Conservation (phyloP, 2,888 invertebrate species). For the Epirrita christyi region DNA sequence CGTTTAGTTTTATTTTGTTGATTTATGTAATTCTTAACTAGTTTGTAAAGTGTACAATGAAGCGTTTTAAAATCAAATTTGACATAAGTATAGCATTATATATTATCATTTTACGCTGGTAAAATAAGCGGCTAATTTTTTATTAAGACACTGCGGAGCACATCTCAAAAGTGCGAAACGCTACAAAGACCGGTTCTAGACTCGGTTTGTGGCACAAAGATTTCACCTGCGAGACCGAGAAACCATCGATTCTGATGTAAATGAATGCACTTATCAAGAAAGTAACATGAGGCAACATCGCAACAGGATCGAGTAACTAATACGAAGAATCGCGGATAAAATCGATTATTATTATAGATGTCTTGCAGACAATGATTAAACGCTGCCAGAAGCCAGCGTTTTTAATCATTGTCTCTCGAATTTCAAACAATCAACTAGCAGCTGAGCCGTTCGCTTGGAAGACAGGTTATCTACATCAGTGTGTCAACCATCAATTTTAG, state of each 20-base stretch:
- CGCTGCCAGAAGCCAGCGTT: no score
- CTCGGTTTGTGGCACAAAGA: constrained; percentile 56
- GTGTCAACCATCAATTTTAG: no score
- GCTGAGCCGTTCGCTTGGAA: background rate
- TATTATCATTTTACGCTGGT: no score
- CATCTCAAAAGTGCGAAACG: constrained; percentile 51
- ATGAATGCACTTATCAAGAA: constrained; percentile 43
- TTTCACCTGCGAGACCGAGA: constrained; percentile 49
- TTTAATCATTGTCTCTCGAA: background rate
- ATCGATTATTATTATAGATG: constrained; percentile 6
- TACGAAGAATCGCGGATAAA: constrained; percentile 1
- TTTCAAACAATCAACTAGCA: background rate
- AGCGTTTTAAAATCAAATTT: no score
- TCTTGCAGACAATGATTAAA: background rate
- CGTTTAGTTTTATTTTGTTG: no score
- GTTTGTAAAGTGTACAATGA: no score
- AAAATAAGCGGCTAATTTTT: no score
- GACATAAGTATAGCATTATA: no score
- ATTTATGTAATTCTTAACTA: no score
- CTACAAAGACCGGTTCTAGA: constrained; percentile 50
- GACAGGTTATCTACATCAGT: background rate
- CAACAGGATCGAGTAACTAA: constrained; percentile 4
- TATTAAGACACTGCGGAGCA: constrained; percentile 30
- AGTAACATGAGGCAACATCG: constrained; percentile 33
- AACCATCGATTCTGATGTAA: constrained; percentile 35